A percentile compares a stretch with the other conserved stretches of the same genome.
These are phyloP conservation scores for Brachyopa scutellaris DNA, from an alignment of 2,888 invertebrate genomes.

Conservation along the genomic window DNA sequence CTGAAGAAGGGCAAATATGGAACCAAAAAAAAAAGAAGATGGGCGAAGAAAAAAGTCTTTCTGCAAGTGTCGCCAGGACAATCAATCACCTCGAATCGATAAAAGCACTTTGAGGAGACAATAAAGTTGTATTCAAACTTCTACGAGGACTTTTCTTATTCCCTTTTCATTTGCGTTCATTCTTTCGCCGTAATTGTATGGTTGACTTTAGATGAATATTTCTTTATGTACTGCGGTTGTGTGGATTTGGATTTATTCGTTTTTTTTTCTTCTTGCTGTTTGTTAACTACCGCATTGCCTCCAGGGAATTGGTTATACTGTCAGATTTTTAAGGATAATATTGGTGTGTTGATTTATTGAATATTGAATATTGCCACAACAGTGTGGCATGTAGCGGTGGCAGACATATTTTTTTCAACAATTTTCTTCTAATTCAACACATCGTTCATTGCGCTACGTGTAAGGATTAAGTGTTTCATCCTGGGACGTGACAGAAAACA, in stretches of 20 bases:
- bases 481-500: conserved; percentile 48
- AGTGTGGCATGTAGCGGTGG: neutral
- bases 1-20: conserved; percentile 12
- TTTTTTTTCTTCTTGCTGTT: conserved; percentile 10
- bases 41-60: conserved; percentile 9
- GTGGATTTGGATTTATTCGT: conserved; percentile 63
- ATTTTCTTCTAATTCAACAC: conserved; percentile 58
- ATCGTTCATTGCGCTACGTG: conserved; percentile 63
- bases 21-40: neutral
- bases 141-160: conserved; percentile 26
- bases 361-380: conserved; percentile 40
- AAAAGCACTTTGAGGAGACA: conserved; percentile 67
- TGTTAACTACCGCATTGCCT: conserved; percentile 17
- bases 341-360: conserved; percentile 62
- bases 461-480: conserved; percentile 66
- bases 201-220: conserved; percentile 71
- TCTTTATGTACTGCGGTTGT: conserved; percentile 58
- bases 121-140: conserved; percentile 59
- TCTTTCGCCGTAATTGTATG: conserved; percentile 63
- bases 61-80: conserved; percentile 62
- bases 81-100: conserved; percentile 70
- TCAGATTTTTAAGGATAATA: conserved; percentile 45
- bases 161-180: neutral
- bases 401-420: conserved; percentile 14
- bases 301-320: conserved; percentile 19